These are phyloP conservation scores for Ceratothoa steindachneri DNA, from an alignment of 2,888 invertebrate genomes.

Conservation along the genomic window DNA sequence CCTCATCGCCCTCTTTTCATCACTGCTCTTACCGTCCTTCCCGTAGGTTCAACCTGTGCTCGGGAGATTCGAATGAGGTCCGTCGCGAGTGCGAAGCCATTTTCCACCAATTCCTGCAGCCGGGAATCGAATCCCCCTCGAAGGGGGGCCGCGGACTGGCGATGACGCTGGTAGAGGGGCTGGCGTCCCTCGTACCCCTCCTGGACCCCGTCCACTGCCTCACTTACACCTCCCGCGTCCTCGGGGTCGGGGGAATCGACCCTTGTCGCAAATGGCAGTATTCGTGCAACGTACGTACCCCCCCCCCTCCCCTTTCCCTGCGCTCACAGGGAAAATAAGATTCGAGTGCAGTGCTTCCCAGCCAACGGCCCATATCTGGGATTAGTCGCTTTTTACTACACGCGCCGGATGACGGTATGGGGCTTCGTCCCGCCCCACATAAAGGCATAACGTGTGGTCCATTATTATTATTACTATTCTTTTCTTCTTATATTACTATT, in stretches of 20 bases:
- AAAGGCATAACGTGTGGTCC: no score
- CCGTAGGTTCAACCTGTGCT: not conserved
- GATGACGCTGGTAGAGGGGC: not conserved
- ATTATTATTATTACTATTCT: no score
- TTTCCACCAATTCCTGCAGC: not conserved
- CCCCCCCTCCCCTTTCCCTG: no score
- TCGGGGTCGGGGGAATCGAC: not conserved
- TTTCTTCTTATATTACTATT: no score
- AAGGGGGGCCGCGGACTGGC: not conserved
- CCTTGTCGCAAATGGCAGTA: not conserved
- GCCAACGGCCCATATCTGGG: no score
- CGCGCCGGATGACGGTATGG: no score
- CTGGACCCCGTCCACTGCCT: not conserved
- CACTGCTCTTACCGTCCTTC: not conserved
- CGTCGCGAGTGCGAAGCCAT: not conserved
- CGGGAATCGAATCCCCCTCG: not conserved
- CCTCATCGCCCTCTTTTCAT: not conserved
- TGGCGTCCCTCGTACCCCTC: not conserved
- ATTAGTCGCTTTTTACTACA: no score
- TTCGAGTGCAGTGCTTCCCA: no score
- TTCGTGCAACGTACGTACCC: not conserved
- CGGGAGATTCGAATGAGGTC: not conserved
- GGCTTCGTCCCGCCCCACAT: no score
- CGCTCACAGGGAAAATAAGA: no score
- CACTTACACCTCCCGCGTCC: not conserved